Conservation (phyloP, 2,888 invertebrate genomes). For the Patella pellucida region DNA sequence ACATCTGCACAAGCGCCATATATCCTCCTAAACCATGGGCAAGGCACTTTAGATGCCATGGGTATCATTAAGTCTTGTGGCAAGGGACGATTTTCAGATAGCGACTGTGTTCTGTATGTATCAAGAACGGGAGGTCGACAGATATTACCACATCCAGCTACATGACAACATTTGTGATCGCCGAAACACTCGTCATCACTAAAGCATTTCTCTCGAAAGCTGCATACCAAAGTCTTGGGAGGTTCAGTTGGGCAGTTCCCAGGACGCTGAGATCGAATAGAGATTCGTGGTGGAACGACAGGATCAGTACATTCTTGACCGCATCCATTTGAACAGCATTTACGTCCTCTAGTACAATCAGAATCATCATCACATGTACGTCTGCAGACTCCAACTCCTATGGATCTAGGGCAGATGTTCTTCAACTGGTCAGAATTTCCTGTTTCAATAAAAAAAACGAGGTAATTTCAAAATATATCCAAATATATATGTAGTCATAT, state of each 20-base stretch:
- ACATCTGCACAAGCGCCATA: too few relatives aligned
- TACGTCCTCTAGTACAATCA: background rate
- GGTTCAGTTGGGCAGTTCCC: background rate
- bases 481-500: too few relatives aligned
- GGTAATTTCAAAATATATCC: too few relatives aligned
- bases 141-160: background rate
- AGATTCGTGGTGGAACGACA: background rate
- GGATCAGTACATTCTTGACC: background rate
- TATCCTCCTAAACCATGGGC: too few relatives aligned
- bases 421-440: too few relatives aligned
- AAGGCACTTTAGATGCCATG: too few relatives aligned
- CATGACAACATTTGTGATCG: background rate
- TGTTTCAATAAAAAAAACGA: too few relatives aligned
- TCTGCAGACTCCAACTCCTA: background rate
- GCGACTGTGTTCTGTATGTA: background rate
- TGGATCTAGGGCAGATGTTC: background rate
- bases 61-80: too few relatives aligned
- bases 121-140: background rate
- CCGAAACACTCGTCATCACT: background rate
- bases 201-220: background rate
- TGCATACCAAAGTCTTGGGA: background rate
- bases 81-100: too few relatives aligned
- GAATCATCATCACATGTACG: background rate
- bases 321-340: background rate
- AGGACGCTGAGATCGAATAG: background rate